phyloP scores from a whole-genome alignment of 2,797 vertebrate genomes.

The Hydrophis major region DNA sequence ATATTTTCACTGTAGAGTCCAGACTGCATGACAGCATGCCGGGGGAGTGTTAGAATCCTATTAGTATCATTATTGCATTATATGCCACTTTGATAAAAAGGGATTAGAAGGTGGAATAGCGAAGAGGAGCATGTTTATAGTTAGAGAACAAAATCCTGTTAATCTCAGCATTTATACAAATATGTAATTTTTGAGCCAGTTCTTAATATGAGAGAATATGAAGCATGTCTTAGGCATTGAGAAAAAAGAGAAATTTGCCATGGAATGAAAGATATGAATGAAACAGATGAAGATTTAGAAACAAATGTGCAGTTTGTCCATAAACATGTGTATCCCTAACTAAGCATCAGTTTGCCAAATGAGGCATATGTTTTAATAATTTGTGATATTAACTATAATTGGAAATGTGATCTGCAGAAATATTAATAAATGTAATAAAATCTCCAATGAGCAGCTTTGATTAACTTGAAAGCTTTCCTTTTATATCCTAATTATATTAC shows the following conservation, averaged over 20 bases:
- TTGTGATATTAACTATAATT: neutral
- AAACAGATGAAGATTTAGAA: neutral
- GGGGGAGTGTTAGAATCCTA: neutral
- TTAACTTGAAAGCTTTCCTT: neutral
- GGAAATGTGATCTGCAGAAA: neutral
- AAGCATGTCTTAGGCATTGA: neutral
- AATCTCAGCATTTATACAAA: neutral
- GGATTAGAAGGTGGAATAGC: neutral
- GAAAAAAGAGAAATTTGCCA: neutral
- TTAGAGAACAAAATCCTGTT: neutral
- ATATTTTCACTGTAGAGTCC: neutral
- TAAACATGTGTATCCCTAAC: neutral
- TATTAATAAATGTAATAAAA: neutral
- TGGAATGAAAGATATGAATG: neutral
- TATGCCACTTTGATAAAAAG: neutral
- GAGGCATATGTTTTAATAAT: neutral
- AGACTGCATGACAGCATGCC: slow-evolving; percentile 7
- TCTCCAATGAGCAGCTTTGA: neutral
- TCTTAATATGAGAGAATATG: neutral
- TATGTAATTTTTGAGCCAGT: neutral
- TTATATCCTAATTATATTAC: neutral
- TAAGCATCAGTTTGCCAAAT: neutral
- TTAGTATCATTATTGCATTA: neutral
- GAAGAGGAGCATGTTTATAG: neutral
- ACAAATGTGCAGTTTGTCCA: neutral